Evolutionary conservation across 37 sponge, comb jelly and placozoan species (phyloP).

Genomic region (Axinella damicornis): DNA sequence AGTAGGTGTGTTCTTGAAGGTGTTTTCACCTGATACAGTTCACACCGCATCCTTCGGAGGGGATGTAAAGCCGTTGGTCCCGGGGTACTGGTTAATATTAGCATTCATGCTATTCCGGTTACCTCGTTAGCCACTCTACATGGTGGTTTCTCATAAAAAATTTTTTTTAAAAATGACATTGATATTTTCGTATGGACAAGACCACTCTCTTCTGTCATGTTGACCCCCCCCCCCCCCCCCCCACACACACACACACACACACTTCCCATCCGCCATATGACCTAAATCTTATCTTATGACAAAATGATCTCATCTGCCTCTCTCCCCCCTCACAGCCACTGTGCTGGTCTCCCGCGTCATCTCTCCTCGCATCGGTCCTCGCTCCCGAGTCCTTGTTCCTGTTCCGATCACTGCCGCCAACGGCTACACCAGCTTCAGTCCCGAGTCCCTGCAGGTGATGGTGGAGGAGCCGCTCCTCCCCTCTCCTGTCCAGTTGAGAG

Average conservation of each 20-base stretch:
- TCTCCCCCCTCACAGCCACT: constrained; percentile 18
- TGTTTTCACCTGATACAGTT: too few relatives aligned
- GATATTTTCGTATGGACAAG: too few relatives aligned
- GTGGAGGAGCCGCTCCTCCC: constrained; percentile 6
- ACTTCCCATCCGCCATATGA: background rate
- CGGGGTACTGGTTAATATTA: too few relatives aligned
- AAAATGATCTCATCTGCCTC: background rate
- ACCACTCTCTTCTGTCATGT: too few relatives aligned
- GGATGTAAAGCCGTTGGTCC: too few relatives aligned
- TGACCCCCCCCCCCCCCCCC: background rate
- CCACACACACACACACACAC: background rate
- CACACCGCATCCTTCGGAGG: too few relatives aligned
- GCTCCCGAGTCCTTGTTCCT: constrained; percentile 30
- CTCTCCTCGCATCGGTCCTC: constrained; percentile 77
- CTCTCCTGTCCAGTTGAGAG: constrained; percentile 35
- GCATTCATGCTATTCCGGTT: too few relatives aligned
- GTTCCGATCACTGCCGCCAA: constrained; percentile 63
- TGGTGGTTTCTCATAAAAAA: too few relatives aligned
- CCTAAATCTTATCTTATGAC: too few relatives aligned
- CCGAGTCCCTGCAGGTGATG: background rate
- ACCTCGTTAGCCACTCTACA: too few relatives aligned
- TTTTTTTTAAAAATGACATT: too few relatives aligned
- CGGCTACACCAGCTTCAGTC: constrained; percentile 76
- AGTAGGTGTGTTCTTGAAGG: too few relatives aligned
- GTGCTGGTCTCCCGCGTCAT: constrained; percentile 27